These are phyloP conservation scores for Zootoca vivipara DNA, from an alignment of 2,113 vertebrate species.

Conservation along the genomic window DNA sequence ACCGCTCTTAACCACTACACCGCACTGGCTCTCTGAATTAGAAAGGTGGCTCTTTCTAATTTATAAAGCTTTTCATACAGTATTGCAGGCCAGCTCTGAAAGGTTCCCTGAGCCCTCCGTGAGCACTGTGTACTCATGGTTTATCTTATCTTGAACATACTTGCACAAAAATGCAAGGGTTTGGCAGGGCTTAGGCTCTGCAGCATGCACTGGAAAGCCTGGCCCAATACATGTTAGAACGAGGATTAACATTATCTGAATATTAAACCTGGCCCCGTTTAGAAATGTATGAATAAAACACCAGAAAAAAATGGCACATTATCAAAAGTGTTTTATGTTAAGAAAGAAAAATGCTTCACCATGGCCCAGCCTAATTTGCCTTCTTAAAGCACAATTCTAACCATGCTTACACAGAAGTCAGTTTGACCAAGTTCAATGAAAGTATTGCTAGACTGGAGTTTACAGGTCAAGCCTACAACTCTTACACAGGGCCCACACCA, in stretches of 20 bases:
- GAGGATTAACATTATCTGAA: constrained; percentile 28
- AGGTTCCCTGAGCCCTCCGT: constrained; percentile 26
- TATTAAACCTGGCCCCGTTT: neutral
- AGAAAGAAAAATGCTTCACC: constrained; percentile 27
- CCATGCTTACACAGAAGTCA: neutral
- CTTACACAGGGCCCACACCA: no score
- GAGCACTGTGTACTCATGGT: constrained; percentile 1
- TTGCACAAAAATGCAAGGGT: constrained; percentile 5
- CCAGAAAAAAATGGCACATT: neutral
- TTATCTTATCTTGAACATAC: constrained; percentile 34
- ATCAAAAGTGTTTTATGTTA: constrained; percentile 42
- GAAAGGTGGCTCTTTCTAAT: neutral
- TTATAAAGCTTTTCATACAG: neutral
- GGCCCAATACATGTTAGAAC: neutral
- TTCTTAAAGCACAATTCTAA: neutral
- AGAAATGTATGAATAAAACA: constrained; percentile 53
- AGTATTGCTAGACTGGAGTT: no score
- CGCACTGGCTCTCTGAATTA: no score
- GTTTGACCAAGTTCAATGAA: neutral
- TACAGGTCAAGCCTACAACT: no score
- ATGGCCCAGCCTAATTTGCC: constrained; percentile 36
- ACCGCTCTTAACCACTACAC: no score
- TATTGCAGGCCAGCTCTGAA: constrained; percentile 27
- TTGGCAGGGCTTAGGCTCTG: neutral
- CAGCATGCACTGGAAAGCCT: neutral